A percentile compares a stretch with the other conserved stretches of the same genome.
Conservation (phyloP, 2,113 vertebrate species). For the Gadus chalcogrammus region DNA sequence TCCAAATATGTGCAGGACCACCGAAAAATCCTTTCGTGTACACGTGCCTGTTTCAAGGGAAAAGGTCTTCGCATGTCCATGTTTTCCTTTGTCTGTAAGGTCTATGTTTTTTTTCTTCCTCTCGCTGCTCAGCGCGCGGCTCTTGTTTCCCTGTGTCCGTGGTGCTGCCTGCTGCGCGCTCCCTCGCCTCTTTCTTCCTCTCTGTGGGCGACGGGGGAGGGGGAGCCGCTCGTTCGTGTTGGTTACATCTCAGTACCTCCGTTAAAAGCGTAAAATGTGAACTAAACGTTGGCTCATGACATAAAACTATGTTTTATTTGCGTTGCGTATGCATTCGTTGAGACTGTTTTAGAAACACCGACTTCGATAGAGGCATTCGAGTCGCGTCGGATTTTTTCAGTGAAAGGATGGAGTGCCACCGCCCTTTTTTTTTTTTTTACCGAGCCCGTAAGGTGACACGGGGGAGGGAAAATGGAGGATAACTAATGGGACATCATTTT, state of each 20-base stretch:
- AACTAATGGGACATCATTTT: neutral
- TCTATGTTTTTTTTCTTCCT: conserved; percentile 49
- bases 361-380: conserved; percentile 23
- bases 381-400: conserved; percentile 33
- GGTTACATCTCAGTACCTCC: conserved; percentile 68
- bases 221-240: conserved; percentile 52
- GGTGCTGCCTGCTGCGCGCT: conserved; percentile 58
- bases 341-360: too few species aligned
- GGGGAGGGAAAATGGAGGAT: neutral
- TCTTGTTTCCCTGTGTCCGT: conserved; percentile 53
- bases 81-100: conserved; percentile 57
- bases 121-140: conserved; percentile 41
- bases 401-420: conserved; percentile 58
- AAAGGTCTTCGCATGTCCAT: conserved; percentile 55
- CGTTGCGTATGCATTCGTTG: too few species aligned
- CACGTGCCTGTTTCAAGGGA: conserved; percentile 31
- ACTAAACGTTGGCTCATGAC: neutral
- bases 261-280: conserved; percentile 42
- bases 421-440: conserved; percentile 67
- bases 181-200: conserved; percentile 45
- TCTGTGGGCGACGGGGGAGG: conserved; percentile 67
- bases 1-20: conserved; percentile 58
- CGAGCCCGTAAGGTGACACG: too few species aligned
- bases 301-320: neutral
- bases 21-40: conserved; percentile 50